Percentiles rank a stretch among this genome's conserved stretches.
phyloP scores from a whole-genome alignment of 2,888 invertebrate genomes.

The Galerucella calmariensis region DNA sequence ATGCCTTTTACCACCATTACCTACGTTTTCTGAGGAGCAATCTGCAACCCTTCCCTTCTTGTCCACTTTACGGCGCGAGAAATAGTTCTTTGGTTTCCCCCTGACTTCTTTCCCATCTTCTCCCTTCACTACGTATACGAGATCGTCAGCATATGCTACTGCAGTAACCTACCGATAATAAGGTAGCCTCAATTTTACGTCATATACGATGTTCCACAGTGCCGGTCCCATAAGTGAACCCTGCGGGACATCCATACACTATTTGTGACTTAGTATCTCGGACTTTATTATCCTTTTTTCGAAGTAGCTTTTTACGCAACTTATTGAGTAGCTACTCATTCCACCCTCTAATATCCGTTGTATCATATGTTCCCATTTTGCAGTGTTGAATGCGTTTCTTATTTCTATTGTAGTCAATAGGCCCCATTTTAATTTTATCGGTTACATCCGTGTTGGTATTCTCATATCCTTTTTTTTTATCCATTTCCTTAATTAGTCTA shows the following conservation, averaged over 20 bases:
- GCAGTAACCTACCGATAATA: neutral
- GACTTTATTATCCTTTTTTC: too few species aligned
- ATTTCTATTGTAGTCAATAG: neutral
- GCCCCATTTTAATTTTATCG: neutral
- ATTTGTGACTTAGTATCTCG: too few species aligned
- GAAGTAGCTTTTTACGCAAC: neutral
- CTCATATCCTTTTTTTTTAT: too few species aligned
- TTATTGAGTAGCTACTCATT: neutral
- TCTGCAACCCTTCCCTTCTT: neutral
- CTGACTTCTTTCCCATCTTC: too few species aligned
- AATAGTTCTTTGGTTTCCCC: too few species aligned
- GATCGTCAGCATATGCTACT: slow-evolving; percentile 14
- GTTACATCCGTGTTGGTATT: too few species aligned
- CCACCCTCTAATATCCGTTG: neutral
- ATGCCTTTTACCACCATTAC: too few species aligned
- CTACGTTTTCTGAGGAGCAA: too few species aligned
- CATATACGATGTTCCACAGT: neutral
- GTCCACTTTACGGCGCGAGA: neutral
- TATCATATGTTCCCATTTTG: neutral
- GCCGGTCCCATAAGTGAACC: too few species aligned
- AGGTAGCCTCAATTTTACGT: slow-evolving; percentile 1
- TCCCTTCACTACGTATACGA: slow-evolving; percentile 19
- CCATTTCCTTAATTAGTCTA: too few species aligned
- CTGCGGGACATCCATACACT: too few species aligned
- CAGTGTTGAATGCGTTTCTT: neutral